Percentiles rank a stretch among this genome's conserved stretches.
These are phyloP conservation scores for Aricia agestis DNA, from an alignment of 1,140 invertebrate genomes.

Conservation along the genomic window DNA sequence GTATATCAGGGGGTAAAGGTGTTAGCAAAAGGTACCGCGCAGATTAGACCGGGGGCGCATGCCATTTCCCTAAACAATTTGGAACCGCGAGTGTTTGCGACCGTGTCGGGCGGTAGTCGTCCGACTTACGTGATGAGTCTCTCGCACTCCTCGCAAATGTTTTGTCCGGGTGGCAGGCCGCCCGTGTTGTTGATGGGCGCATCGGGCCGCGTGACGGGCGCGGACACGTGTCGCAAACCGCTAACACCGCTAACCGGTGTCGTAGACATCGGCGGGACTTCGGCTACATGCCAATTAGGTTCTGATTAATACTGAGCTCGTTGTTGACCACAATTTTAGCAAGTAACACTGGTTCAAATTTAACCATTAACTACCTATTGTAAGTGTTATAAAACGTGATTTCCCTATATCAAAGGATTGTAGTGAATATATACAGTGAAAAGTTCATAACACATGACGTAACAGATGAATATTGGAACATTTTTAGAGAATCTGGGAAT, in stretches of 20 bases:
- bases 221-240: slow-evolving; percentile 80
- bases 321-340: background rate
- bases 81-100: slow-evolving; percentile 41
- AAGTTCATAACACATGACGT: background rate
- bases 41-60: background rate
- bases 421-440: slow-evolving; percentile 21
- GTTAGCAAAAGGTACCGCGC: background rate
- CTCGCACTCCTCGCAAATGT: slow-evolving; percentile 95
- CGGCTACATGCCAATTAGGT: slow-evolving; percentile 48
- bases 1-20: slow-evolving; percentile 5
- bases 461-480: background rate
- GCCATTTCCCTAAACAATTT: slow-evolving; percentile 11
- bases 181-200: slow-evolving; percentile 80
- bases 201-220: slow-evolving; percentile 84
- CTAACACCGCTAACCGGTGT: slow-evolving; percentile 57
- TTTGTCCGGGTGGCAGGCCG: slow-evolving; percentile 88
- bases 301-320: slow-evolving; percentile 4
- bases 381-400: too few species aligned
- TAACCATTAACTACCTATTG: background rate
- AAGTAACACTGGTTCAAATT: background rate
- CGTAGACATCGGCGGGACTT: slow-evolving; percentile 44
- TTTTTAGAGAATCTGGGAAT: background rate
- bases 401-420: background rate
- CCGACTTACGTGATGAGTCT: slow-evolving; percentile 94
- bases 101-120: slow-evolving; percentile 58